phyloP scores from a whole-genome alignment of 2,113 vertebrate genomes.

The Plotosus lineatus region DNA sequence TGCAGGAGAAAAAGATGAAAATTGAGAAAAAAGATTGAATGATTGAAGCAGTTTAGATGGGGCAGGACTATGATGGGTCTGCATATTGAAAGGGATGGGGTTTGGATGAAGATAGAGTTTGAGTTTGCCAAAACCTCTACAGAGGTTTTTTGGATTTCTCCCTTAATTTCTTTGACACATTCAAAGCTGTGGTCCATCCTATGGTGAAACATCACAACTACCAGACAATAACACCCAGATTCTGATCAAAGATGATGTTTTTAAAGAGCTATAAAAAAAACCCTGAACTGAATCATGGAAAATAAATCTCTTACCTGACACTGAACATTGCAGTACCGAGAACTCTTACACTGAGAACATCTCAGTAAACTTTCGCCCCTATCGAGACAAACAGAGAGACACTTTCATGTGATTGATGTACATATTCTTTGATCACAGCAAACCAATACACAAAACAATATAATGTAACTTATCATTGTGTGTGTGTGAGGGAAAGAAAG shows the following conservation, averaged over 20 bases:
- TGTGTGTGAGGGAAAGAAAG: background rate
- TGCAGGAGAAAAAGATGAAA: constrained; percentile 55
- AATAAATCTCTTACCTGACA: constrained; percentile 82
- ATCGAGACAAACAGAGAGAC: background rate
- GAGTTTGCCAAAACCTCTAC: background rate
- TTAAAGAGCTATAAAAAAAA: background rate
- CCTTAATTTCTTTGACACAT: background rate
- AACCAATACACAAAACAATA: background rate
- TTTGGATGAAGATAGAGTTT: background rate
- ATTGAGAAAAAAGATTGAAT: background rate
- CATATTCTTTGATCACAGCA: background rate
- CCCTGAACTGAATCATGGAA: background rate
- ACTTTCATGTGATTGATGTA: background rate
- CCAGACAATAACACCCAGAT: background rate
- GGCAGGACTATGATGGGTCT: background rate
- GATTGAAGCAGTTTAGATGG: background rate
- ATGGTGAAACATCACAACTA: too few species aligned
- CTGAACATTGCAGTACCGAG: constrained; percentile 82
- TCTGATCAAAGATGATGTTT: background rate
- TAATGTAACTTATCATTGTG: background rate
- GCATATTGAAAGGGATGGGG: background rate
- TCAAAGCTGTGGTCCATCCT: background rate
- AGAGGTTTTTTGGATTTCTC: background rate
- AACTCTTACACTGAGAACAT: constrained; percentile 89
- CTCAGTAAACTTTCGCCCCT: constrained; percentile 80